Conservation (phyloP, 2,888 invertebrate species). For the Calameuta pallipes region DNA sequence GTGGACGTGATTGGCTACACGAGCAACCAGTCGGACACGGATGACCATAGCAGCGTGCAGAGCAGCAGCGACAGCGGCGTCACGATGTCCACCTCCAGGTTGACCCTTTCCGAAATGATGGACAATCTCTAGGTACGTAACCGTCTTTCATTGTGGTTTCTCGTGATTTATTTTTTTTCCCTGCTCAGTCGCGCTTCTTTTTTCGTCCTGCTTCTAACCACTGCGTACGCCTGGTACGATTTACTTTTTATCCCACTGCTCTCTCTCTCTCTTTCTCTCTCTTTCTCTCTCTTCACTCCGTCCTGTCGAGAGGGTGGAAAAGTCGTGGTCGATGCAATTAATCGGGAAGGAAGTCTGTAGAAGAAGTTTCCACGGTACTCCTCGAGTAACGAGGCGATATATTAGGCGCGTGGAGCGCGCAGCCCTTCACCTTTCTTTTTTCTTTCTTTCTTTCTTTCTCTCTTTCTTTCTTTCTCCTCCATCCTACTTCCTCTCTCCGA, state of each 20-base stretch:
- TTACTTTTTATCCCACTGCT: background rate
- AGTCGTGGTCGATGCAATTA: slow-evolving; percentile 2
- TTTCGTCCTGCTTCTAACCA: background rate
- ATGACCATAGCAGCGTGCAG: slow-evolving; percentile 84
- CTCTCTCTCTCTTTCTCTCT: background rate
- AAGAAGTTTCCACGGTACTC: background rate
- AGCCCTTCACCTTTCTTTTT: background rate
- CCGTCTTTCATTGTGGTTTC: background rate
- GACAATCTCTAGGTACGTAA: slow-evolving; percentile 63
- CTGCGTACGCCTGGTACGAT: background rate
- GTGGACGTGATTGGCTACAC: slow-evolving; percentile 89
- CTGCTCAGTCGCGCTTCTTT: background rate
- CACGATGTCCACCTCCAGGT: slow-evolving; percentile 76
- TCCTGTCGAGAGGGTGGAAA: background rate
- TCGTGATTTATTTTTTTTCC: background rate
- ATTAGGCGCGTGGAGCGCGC: background rate
- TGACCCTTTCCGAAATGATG: slow-evolving; percentile 74
- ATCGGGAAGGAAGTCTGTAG: background rate
- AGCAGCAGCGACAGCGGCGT: slow-evolving; percentile 82
- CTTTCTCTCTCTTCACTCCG: background rate
- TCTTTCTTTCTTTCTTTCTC: too few relatives aligned
- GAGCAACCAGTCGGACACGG: slow-evolving; percentile 85
- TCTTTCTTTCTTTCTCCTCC: too few relatives aligned
- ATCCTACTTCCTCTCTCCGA: background rate
- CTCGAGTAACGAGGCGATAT: background rate